phyloP scores from a whole-genome alignment of 1,140 invertebrate species.

The Drosophila sulfurigaster region DNA sequence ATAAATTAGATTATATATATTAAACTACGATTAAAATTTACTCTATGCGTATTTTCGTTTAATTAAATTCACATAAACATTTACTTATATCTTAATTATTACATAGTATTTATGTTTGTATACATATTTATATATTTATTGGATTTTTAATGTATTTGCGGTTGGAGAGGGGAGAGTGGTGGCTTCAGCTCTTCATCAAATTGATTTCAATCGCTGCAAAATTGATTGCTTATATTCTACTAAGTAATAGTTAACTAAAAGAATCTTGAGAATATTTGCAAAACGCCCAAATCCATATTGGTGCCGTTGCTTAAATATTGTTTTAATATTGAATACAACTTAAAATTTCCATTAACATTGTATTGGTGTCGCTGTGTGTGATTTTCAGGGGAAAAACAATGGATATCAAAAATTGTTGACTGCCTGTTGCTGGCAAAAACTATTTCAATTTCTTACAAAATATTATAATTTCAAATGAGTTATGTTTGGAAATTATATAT shows the following conservation, averaged over 20 bases:
- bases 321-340: constrained; percentile 38
- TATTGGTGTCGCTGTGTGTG: background rate
- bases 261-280: constrained; percentile 42
- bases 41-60: constrained; percentile 70
- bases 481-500: background rate
- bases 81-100: constrained; percentile 70
- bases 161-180: too few species aligned
- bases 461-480: background rate
- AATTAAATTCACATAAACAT: constrained; percentile 82
- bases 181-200: constrained; percentile 16
- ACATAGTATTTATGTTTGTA: constrained; percentile 11
- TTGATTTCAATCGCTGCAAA: constrained; percentile 37
- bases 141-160: constrained; percentile 29
- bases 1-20: constrained; percentile 1
- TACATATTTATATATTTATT: constrained; percentile 25
- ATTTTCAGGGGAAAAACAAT: constrained; percentile 9
- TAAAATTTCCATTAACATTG: constrained; percentile 44
- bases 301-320: constrained; percentile 15
- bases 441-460: background rate
- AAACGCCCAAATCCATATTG: constrained; percentile 33
- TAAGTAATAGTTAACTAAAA: constrained; percentile 39
- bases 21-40: constrained; percentile 32
- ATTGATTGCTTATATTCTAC: constrained; percentile 55
- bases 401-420: background rate
- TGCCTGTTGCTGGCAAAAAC: background rate